A percentile compares a stretch with the other conserved stretches of the same genome.
Conservation (phyloP, 2,797 vertebrate genomes). For the Gila robusta region DNA sequence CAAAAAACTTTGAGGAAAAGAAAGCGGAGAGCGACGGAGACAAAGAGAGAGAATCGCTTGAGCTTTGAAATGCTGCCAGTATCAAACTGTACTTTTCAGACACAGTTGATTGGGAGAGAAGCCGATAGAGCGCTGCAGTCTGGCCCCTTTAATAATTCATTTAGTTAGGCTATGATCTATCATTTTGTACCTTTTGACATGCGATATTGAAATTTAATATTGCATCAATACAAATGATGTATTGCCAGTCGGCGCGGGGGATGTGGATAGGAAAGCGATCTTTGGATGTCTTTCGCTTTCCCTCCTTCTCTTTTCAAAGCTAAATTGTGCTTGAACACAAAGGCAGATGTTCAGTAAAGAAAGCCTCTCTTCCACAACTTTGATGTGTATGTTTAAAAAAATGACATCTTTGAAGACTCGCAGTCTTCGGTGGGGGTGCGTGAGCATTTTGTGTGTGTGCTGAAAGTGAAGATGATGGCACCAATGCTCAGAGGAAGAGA, state of each 20-base stretch:
- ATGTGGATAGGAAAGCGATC: constrained; percentile 78
- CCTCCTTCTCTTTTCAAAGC: constrained; percentile 66
- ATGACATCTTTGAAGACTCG: constrained; percentile 77
- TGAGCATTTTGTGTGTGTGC: constrained; percentile 24
- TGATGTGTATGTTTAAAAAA: constrained; percentile 83
- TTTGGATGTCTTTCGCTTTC: constrained; percentile 70
- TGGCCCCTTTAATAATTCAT: constrained; percentile 86
- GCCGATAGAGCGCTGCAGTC: constrained; percentile 77
- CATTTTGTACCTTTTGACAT: constrained; percentile 90
- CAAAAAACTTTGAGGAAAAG: constrained; percentile 58
- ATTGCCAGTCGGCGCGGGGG: constrained; percentile 78
- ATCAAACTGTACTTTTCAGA: constrained; percentile 81
- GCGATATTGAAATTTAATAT: constrained; percentile 89
- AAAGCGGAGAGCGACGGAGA: constrained; percentile 66
- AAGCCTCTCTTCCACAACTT: constrained; percentile 71
- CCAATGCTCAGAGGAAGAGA: constrained; percentile 47
- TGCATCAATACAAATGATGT: constrained; percentile 88
- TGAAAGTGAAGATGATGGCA: constrained; percentile 43
- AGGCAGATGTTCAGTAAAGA: constrained; percentile 72
- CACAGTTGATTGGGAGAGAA: constrained; percentile 82
- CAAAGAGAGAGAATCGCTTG: constrained; percentile 47
- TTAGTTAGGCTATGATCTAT: constrained; percentile 87
- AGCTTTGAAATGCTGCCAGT: constrained; percentile 82
- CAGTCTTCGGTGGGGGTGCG: constrained; percentile 60
- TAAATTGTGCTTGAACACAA: constrained; percentile 76